Evolutionary conservation across 2,888 invertebrate species (phyloP).

Genomic region (Drosophila anomelani): DNA sequence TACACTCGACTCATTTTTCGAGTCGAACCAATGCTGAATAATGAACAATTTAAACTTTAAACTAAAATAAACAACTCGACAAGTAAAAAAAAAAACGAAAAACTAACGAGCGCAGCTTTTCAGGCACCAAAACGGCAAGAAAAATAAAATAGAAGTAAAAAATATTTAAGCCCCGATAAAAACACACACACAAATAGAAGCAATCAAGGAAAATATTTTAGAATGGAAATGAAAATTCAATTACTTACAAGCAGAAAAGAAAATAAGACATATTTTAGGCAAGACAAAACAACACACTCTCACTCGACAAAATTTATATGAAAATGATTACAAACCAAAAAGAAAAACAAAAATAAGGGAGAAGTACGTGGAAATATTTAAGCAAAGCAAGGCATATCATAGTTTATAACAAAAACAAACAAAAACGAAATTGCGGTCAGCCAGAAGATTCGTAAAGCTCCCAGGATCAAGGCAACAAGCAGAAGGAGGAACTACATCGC

Average conservation of each 20-base stretch:
- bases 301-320: slow-evolving; percentile 63
- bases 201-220: slow-evolving; percentile 65
- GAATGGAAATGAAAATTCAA: slow-evolving; percentile 46
- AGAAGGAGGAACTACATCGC: slow-evolving; percentile 11
- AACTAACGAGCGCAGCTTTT: slow-evolving; percentile 62
- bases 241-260: slow-evolving; percentile 45
- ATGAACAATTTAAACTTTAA: slow-evolving; percentile 48
- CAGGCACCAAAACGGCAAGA: slow-evolving; percentile 58
- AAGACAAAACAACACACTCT: slow-evolving; percentile 53
- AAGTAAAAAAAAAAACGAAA: slow-evolving; percentile 31
- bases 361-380: slow-evolving; percentile 63
- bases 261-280: slow-evolving; percentile 79
- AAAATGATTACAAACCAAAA: slow-evolving; percentile 36
- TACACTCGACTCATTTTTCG: slow-evolving; percentile 66
- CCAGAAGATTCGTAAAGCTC: slow-evolving; percentile 24
- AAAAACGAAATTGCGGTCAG: slow-evolving; percentile 85
- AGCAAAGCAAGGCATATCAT: slow-evolving; percentile 92
- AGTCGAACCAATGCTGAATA: slow-evolving; percentile 71
- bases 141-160: slow-evolving; percentile 17
- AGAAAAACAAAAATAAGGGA: background rate
- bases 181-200: slow-evolving; percentile 43
- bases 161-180: slow-evolving; percentile 13
- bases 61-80: slow-evolving; percentile 13
- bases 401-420: slow-evolving; percentile 89
- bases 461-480: slow-evolving; percentile 82